Evolutionary conservation across 2,888 invertebrate species (phyloP).

Genomic region (Temnothorax unifasciatus): DNA sequence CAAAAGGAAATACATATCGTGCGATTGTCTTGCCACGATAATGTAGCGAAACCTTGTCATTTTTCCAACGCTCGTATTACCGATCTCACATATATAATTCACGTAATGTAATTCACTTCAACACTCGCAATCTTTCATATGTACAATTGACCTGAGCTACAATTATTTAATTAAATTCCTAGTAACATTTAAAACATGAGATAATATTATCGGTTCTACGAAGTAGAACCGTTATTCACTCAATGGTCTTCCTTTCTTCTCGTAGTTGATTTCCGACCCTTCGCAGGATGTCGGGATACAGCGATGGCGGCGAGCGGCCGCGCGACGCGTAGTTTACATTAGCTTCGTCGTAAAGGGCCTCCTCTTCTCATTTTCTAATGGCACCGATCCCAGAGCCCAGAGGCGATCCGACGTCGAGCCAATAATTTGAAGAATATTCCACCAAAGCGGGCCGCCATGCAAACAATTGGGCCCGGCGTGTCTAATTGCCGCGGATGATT

Average conservation of each 20-base stretch:
- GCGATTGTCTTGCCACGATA: constrained; percentile 22
- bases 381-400: constrained; percentile 51
- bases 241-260: neutral
- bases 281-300: neutral
- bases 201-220: neutral
- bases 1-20: constrained; percentile 43
- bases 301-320: constrained; percentile 49
- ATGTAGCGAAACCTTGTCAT: constrained; percentile 19
- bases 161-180: constrained; percentile 1
- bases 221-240: neutral
- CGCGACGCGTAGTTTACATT: constrained; percentile 64
- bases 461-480: constrained; percentile 79
- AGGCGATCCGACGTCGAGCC: constrained; percentile 64
- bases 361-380: constrained; percentile 44
- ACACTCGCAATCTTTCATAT: neutral
- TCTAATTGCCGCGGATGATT: constrained; percentile 80
- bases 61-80: neutral
- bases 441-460: constrained; percentile 77
- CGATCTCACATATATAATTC: neutral
- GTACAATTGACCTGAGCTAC: neutral
- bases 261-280: neutral
- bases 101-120: constrained; percentile 2
- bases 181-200: neutral
- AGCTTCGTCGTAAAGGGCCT: constrained; percentile 58
- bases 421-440: constrained; percentile 73